Conservation (phyloP, 2,797 vertebrate species). For the Philypnodon macrostomus region DNA sequence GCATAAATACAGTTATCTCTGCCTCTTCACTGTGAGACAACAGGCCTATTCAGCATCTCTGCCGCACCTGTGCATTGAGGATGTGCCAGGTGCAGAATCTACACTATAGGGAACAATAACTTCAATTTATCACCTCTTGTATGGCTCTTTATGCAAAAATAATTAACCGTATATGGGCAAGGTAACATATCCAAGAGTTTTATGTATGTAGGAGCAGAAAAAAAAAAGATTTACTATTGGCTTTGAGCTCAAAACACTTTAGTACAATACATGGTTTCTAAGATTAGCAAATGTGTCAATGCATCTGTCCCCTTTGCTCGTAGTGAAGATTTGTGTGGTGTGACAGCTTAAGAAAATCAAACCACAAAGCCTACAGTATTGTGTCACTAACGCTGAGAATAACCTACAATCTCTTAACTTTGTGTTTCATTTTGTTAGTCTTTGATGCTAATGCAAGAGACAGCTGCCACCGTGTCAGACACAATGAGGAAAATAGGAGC, state of each 20-base stretch:
- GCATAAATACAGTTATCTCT: constrained; percentile 10
- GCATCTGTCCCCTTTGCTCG: background rate
- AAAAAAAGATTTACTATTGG: constrained; percentile 28
- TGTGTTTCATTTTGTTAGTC: constrained; percentile 25
- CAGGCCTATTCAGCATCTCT: constrained; percentile 31
- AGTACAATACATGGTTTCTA: background rate
- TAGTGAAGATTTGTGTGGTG: constrained; percentile 1
- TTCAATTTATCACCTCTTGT: constrained; percentile 43
- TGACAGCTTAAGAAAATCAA: constrained; percentile 2
- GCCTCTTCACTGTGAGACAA: background rate
- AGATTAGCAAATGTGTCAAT: constrained; percentile 1
- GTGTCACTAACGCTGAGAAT: constrained; percentile 6
- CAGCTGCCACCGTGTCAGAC: constrained; percentile 41
- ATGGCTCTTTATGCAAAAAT: constrained; percentile 23
- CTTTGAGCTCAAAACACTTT: constrained; percentile 13
- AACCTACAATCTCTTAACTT: constrained; percentile 16
- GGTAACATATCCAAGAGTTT: constrained; percentile 13
- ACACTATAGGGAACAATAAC: constrained; percentile 30
- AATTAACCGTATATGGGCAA: constrained; percentile 39
- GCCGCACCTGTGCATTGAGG: constrained; percentile 31
- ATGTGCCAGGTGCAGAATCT: constrained; percentile 29
- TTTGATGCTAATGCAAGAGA: constrained; percentile 48
- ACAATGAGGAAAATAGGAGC: constrained; percentile 21
- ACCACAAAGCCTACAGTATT: constrained; percentile 9
- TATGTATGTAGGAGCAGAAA: constrained; percentile 21